phyloP scores from a whole-genome alignment of 2,888 invertebrate genomes.

The Leptogaster cylindrica region DNA sequence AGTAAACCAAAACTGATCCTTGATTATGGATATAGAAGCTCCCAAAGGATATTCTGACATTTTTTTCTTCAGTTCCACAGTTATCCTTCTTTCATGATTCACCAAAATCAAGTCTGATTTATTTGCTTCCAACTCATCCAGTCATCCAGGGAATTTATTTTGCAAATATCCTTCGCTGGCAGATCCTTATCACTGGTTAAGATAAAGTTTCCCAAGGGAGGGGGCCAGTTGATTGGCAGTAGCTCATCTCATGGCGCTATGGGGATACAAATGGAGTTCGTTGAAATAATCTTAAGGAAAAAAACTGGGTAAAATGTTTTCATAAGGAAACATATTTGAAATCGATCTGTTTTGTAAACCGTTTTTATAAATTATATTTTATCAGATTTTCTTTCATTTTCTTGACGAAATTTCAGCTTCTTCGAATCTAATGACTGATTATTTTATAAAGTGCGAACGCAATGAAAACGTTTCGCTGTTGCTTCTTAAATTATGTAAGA shows the following conservation, averaged over 20 bases:
- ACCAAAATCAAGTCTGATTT: constrained; percentile 2
- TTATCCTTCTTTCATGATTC: not conserved
- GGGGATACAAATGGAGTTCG: not conserved
- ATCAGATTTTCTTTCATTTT: too few relatives aligned
- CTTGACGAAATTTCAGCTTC: too few relatives aligned
- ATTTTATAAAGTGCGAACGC: too few relatives aligned
- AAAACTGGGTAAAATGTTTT: too few relatives aligned
- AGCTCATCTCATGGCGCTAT: constrained; percentile 1
- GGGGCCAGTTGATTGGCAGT: constrained; percentile 10
- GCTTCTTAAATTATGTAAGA: too few relatives aligned
- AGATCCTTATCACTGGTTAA: constrained; percentile 29
- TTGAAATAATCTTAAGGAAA: constrained; percentile 14
- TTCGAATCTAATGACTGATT: too few relatives aligned
- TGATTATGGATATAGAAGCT: constrained; percentile 1
- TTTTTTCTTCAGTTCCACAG: not conserved
- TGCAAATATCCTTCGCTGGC: constrained; percentile 14
- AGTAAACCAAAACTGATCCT: not conserved
- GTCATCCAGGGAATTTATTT: constrained; percentile 17
- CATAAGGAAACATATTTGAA: constrained; percentile 24
- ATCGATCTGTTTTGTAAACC: too few relatives aligned
- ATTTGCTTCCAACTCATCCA: constrained; percentile 2
- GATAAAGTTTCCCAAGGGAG: constrained; percentile 16
- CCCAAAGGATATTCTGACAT: not conserved
- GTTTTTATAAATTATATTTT: too few relatives aligned
- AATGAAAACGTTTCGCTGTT: too few relatives aligned